Conservation (phyloP, 2,113 vertebrate species). For the Grallaria varia region DNA sequence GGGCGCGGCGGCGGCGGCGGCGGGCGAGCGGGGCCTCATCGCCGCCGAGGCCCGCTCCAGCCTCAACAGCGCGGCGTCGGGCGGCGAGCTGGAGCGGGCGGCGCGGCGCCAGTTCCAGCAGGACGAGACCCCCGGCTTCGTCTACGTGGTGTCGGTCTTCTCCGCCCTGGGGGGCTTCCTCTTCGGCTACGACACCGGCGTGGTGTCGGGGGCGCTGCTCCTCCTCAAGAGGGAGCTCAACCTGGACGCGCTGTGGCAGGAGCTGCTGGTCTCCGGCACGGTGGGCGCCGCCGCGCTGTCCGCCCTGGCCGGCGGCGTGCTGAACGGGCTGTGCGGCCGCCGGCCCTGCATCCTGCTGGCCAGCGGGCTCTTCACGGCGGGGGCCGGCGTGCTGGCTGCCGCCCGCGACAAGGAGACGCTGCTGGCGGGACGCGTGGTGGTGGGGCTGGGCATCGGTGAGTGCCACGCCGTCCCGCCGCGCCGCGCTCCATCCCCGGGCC, state of each 20-base stretch:
- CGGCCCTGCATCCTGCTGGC: conserved; percentile 87
- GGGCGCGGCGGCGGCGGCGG: conserved; percentile 61
- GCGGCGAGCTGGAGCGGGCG: conserved; percentile 87
- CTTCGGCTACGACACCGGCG: conserved; percentile 96
- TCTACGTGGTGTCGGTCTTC: conserved; percentile 82
- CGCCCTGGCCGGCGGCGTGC: conserved; percentile 83
- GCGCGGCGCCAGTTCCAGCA: conserved; percentile 92
- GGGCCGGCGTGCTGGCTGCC: conserved; percentile 79
- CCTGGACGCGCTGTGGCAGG: conserved; percentile 91
- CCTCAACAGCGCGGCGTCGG: conserved; percentile 79
- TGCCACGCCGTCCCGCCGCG: neutral
- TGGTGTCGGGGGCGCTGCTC: conserved; percentile 95
- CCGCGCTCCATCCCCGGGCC: no score
- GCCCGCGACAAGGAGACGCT: conserved; percentile 83
- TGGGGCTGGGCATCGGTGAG: conserved; percentile 94
- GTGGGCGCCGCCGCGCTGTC: conserved; percentile 90
- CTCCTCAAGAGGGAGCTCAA: conserved; percentile 90
- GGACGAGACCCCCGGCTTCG: conserved; percentile 81
- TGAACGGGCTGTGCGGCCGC: conserved; percentile 85
- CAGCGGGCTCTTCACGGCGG: conserved; percentile 84
- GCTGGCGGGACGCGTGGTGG: conserved; percentile 85
- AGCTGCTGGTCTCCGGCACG: conserved; percentile 91
- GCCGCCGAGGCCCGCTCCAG: conserved; percentile 81
- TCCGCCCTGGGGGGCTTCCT: conserved; percentile 94
- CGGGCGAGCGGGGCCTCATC: conserved; percentile 87